Evolutionary conservation across 2,888 invertebrate genomes (phyloP).

Genomic region (Mamestra brassicae): DNA sequence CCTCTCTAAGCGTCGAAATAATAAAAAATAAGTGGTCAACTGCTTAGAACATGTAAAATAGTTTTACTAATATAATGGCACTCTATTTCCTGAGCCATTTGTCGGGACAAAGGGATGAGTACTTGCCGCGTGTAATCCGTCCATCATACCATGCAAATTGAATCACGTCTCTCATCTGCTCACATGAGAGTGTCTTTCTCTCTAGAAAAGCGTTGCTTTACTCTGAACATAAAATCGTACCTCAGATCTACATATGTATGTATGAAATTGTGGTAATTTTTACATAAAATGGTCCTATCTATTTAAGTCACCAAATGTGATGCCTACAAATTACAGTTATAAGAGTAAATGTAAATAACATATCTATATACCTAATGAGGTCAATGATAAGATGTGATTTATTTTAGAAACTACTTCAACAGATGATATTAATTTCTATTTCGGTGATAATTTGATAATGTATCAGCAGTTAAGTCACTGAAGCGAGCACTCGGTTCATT

Average conservation of each 20-base stretch:
- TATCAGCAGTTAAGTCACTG: slow-evolving; percentile 3
- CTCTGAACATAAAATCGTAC: slow-evolving; percentile 64
- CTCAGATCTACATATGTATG: slow-evolving; percentile 41
- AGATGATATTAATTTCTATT: slow-evolving; percentile 1
- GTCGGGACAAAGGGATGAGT: slow-evolving; percentile 73
- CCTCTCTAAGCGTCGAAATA: not conserved
- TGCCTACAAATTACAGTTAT: slow-evolving; percentile 21
- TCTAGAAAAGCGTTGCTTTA: slow-evolving; percentile 70
- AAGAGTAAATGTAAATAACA: slow-evolving; percentile 6
- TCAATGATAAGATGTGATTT: slow-evolving; percentile 5
- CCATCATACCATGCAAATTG: slow-evolving; percentile 88
- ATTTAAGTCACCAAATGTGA: slow-evolving; percentile 30
- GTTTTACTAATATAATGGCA: slow-evolving; percentile 63
- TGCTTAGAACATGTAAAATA: slow-evolving; percentile 62
- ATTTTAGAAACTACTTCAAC: slow-evolving; percentile 1
- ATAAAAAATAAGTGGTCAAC: slow-evolving; percentile 34
- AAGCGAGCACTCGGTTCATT: slow-evolving; percentile 16
- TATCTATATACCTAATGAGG: not conserved
- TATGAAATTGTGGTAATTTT: slow-evolving; percentile 55
- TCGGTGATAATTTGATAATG: slow-evolving; percentile 1
- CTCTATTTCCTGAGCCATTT: slow-evolving; percentile 69
- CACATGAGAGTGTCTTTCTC: slow-evolving; percentile 77
- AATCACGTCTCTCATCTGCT: slow-evolving; percentile 88
- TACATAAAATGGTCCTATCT: slow-evolving; percentile 49
- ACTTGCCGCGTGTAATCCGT: slow-evolving; percentile 82